Percentiles rank a stretch among this genome's conserved stretches.
Evolutionary conservation across 2,797 vertebrate species (phyloP).

Genomic region (Strix occidentalis): DNA sequence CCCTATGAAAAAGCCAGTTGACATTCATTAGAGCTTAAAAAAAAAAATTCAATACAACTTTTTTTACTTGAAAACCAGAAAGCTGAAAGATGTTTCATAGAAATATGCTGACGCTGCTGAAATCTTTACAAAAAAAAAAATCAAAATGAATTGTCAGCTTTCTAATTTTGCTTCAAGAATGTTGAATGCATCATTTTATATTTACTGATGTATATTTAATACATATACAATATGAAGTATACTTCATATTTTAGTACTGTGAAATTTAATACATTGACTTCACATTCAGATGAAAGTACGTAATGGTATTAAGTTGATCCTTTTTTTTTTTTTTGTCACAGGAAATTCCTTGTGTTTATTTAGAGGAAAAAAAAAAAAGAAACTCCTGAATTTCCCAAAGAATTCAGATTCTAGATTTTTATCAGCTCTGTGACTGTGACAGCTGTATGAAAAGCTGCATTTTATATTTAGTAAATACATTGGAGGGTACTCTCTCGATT

Average conservation of each 20-base stretch:
- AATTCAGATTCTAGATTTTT: neutral
- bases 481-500: neutral
- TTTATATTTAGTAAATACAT: neutral
- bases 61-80: neutral
- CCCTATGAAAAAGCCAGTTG: constrained; percentile 11
- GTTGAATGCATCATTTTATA: neutral
- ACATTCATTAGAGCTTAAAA: constrained; percentile 18
- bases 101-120: constrained; percentile 9
- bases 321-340: neutral
- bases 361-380: neutral
- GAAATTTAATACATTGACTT: neutral
- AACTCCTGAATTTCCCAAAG: neutral
- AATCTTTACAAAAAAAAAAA: neutral
- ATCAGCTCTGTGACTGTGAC: neutral
- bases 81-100: neutral
- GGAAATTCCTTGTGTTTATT: neutral
- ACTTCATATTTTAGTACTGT: neutral
- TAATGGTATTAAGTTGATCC: neutral
- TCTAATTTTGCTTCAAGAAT: neutral
- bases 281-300: neutral
- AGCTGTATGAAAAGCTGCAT: neutral
- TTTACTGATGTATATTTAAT: constrained; percentile 1
- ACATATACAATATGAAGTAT: neutral
- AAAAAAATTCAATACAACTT: neutral
- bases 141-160: neutral